Percentiles rank a stretch among this genome's conserved stretches.
phyloP scores from a whole-genome alignment of 2,888 invertebrate species.

The Drosophila hamatofila region DNA sequence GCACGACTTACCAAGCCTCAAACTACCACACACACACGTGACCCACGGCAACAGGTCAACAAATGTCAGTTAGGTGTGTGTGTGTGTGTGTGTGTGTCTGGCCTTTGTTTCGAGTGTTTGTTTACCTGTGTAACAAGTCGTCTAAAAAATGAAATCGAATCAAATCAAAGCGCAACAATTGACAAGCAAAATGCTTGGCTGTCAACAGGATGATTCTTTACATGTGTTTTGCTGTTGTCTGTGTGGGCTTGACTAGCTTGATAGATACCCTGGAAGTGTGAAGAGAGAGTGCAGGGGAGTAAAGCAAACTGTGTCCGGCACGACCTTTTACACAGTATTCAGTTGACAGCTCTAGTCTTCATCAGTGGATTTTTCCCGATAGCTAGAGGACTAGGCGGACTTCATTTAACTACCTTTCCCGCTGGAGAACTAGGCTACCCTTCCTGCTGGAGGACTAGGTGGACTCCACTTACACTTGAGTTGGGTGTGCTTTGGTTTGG shows the following conservation, averaged over 20 bases:
- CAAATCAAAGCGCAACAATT: conserved; percentile 41
- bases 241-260: background rate
- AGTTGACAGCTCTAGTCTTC: background rate
- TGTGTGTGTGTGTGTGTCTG: background rate
- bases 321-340: background rate
- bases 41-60: conserved; percentile 32
- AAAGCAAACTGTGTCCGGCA: background rate
- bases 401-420: background rate
- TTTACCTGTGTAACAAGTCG: conserved; percentile 32
- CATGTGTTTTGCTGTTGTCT: background rate
- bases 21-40: background rate
- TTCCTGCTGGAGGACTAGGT: background rate
- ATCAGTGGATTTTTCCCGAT: background rate
- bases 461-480: background rate
- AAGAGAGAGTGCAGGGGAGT: background rate
- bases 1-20: conserved; percentile 10
- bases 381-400: background rate
- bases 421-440: background rate
- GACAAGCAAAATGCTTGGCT: conserved; percentile 29
- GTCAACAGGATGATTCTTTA: conserved; percentile 29
- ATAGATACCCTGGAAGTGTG: background rate
- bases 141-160: conserved; percentile 29
- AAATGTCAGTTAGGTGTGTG: conserved; percentile 11
- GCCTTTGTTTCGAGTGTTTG: conserved; percentile 33
- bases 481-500: background rate